Percentiles rank a stretch among this genome's conserved stretches.
Conservation (phyloP, 2,888 invertebrate species). For the Acanthococcus lagerstroemiae region DNA sequence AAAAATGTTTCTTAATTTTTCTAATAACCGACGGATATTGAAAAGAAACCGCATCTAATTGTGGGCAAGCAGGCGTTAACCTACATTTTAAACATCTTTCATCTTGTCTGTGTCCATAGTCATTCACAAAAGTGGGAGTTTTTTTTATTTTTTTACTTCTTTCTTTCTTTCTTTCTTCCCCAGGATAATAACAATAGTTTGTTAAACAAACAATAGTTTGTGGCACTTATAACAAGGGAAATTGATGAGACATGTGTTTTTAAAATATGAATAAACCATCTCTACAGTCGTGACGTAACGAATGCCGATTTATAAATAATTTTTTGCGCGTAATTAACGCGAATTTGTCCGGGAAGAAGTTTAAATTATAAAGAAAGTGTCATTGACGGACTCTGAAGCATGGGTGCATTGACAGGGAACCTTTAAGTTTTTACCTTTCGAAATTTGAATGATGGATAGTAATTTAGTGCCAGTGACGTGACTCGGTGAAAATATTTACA, state of each 20-base stretch:
- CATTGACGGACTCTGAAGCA: too few species aligned
- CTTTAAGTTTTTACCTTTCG: too few species aligned
- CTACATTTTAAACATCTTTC: slow-evolving; percentile 12
- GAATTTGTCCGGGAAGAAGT: too few species aligned
- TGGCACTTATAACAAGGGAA: background rate
- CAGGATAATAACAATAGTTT: background rate
- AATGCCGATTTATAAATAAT: background rate
- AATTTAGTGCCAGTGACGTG: too few species aligned
- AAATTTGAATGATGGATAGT: too few species aligned
- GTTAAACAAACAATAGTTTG: slow-evolving; percentile 6
- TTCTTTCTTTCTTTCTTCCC: background rate
- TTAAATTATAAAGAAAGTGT: too few species aligned
- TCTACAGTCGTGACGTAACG: background rate
- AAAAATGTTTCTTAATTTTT: slow-evolving; percentile 9
- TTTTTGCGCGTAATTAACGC: too few species aligned
- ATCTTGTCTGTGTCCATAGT: background rate
- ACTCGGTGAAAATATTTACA: too few species aligned
- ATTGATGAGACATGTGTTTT: background rate
- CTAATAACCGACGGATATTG: slow-evolving; percentile 22
- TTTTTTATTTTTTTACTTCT: background rate
- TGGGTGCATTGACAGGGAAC: too few species aligned
- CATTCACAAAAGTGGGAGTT: slow-evolving; percentile 3
- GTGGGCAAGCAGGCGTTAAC: slow-evolving; percentile 26
- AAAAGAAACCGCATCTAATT: slow-evolving; percentile 28
- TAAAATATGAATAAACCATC: background rate